A percentile compares a stretch with the other conserved stretches of the same genome.
Evolutionary conservation across 2,113 vertebrate species (phyloP).

Genomic region (Phrynosoma blainvillii): DNA sequence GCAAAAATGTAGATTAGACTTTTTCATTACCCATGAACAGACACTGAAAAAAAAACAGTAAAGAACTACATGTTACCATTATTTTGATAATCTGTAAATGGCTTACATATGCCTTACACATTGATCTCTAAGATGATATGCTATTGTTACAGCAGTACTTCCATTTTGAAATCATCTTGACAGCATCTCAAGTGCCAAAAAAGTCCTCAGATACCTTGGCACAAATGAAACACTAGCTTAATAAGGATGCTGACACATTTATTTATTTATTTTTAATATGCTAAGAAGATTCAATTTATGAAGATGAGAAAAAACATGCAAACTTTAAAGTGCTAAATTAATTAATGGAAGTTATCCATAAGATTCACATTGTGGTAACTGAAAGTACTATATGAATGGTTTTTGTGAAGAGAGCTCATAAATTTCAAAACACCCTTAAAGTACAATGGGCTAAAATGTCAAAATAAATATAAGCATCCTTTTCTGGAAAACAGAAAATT

Average conservation of each 20-base stretch:
- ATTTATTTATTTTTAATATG: background rate
- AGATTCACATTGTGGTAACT: background rate
- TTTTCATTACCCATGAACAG: background rate
- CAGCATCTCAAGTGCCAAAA: background rate
- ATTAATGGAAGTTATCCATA: constrained; percentile 14
- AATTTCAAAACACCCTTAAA: constrained; percentile 28
- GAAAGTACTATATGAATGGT: constrained; percentile 27
- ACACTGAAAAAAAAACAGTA: background rate
- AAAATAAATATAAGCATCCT: constrained; percentile 43
- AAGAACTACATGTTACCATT: background rate
- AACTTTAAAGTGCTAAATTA: constrained; percentile 30
- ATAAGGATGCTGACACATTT: background rate
- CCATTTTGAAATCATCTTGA: background rate
- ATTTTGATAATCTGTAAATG: background rate
- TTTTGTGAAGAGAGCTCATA: constrained; percentile 35
- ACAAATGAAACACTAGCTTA: background rate
- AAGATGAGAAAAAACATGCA: constrained; percentile 12
- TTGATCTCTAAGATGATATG: background rate
- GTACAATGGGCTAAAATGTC: constrained; percentile 36
- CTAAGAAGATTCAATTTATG: background rate
- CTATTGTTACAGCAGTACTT: background rate
- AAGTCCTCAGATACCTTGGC: no score
- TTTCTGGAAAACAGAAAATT: constrained; percentile 27
- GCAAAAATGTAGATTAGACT: background rate
- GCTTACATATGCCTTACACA: background rate